These are phyloP conservation scores for Popillia japonica DNA, from an alignment of 1,140 invertebrate genomes.

Conservation along the genomic window DNA sequence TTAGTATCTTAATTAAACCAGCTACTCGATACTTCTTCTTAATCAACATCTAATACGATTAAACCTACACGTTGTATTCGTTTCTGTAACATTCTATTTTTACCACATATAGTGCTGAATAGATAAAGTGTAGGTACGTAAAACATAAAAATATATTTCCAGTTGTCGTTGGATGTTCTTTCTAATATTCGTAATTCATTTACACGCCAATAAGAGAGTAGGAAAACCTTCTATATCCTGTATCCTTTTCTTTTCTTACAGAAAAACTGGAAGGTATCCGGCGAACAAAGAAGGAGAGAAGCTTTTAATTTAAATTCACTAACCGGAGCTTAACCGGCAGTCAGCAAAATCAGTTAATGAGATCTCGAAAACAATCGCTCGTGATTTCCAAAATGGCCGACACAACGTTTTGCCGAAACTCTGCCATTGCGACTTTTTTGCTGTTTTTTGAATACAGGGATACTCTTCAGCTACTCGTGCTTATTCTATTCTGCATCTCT, in stretches of 20 bases:
- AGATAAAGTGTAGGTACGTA: background rate
- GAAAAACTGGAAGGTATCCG: background rate
- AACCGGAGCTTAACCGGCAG: conserved; percentile 47
- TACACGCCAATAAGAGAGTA: background rate
- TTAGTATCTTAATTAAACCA: too few relatives aligned
- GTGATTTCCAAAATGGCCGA: conserved; percentile 58
- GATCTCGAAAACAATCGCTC: conserved; percentile 57
- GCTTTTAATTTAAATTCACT: conserved; percentile 45
- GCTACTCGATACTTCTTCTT: too few relatives aligned
- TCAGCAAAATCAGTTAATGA: conserved; percentile 58
- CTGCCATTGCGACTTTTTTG: conserved; percentile 1
- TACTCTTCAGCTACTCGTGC: background rate
- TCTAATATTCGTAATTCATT: background rate
- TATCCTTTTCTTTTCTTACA: background rate
- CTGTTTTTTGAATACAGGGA: conserved; percentile 19
- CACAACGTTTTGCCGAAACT: conserved; percentile 22
- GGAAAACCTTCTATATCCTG: conserved; percentile 1
- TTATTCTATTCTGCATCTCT: background rate
- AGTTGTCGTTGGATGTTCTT: background rate
- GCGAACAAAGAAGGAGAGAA: conserved; percentile 12
- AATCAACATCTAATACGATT: too few relatives aligned
- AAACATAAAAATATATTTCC: background rate
- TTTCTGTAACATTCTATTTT: too few relatives aligned
- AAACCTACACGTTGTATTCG: too few relatives aligned
- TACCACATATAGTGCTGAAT: too few relatives aligned